Base-by-base conservation (phyloP, 2,113 vertebrate species). In the Oxyura jamaicensis region DNA sequence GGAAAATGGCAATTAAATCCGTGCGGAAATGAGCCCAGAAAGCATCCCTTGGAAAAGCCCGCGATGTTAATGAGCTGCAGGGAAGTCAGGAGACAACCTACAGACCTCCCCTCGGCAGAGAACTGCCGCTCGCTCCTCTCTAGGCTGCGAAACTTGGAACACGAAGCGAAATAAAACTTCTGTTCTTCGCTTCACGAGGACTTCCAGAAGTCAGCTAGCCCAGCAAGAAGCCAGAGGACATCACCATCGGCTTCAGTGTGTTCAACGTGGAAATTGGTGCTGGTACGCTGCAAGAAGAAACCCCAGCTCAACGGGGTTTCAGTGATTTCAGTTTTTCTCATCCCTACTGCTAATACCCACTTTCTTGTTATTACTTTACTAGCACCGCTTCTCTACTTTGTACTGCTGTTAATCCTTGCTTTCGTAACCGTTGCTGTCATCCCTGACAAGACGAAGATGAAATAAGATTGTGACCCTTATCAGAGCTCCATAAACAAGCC, bases 1-100 rank as follows among this genome's bases (percentile, higher is more conserved):
- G 68, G 17, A 92, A 95, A 94, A 87, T 12, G 56, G 36, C 65
- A 94, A 83, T 92, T 67, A 90, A 72, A 66, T 33, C 84, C 65
- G 67, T 82, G 53, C 42, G 39, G 72, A 94, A 95, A 82, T 21
- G 3, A 88, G 68, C 74, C 60, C 83, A 72, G 80, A 89, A 86
- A 74, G 50, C 31, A 67, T 26, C 72, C 66, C 50, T 88, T 71
- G 63, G 78, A 92, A 93, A 84, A 88, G 50, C 39, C 28, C 36
- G 77, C 26, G 78, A 71, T 62, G 46, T 62, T 71, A 80, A 88
- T 18, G 74, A 94, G 79, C 84, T 90, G 58, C 67, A 84, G 31
- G 3, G 2, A 92, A 83, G 68, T 48, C 83, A 86, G 48, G 63
- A 83, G 42, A 78, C 72, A 58, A 76, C 33, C 69, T 48, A 46